Percentiles rank a stretch among this genome's conserved stretches.
phyloP scores from a whole-genome alignment of 2,888 invertebrate species.

The Athalia rosae region DNA sequence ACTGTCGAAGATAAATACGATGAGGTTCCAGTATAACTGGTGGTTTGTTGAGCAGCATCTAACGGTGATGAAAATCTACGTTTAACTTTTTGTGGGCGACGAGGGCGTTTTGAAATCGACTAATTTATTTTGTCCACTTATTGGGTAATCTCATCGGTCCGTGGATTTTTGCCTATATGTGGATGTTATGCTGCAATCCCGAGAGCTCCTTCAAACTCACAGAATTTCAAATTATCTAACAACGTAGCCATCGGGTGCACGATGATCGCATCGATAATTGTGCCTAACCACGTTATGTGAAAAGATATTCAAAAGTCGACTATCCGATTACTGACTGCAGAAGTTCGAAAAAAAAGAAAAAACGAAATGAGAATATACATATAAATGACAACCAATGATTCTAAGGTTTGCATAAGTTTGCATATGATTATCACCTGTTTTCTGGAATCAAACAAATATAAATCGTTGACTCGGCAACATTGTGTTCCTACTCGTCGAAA shows the following conservation, averaged over 20 bases:
- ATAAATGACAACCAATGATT: too few relatives aligned
- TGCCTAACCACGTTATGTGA: too few relatives aligned
- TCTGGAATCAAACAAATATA: not conserved
- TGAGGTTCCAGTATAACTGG: conserved; percentile 20
- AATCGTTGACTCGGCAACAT: not conserved
- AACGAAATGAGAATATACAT: too few relatives aligned
- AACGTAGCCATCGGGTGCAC: too few relatives aligned
- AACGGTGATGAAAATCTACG: conserved; percentile 21
- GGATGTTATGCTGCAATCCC: conserved; percentile 5
- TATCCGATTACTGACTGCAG: too few relatives aligned
- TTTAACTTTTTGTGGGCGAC: conserved; percentile 20
- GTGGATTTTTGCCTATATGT: not conserved
- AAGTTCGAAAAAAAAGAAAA: too few relatives aligned
- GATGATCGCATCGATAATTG: too few relatives aligned
- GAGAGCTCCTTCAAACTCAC: conserved; percentile 6
- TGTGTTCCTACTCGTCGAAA: not conserved
- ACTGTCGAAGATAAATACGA: conserved; percentile 6
- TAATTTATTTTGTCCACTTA: conserved; percentile 41
- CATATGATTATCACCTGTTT: too few relatives aligned
- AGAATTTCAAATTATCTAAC: not conserved
- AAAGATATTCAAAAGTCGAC: too few relatives aligned
- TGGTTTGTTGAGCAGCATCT: not conserved
- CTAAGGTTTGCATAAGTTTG: too few relatives aligned
- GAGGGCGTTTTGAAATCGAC: conserved; percentile 41
- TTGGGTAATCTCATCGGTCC: conserved; percentile 27